Percentiles rank a stretch among this genome's conserved stretches.
phyloP scores from a whole-genome alignment of 2,113 vertebrate species.

The Microcebus tavaratra region DNA sequence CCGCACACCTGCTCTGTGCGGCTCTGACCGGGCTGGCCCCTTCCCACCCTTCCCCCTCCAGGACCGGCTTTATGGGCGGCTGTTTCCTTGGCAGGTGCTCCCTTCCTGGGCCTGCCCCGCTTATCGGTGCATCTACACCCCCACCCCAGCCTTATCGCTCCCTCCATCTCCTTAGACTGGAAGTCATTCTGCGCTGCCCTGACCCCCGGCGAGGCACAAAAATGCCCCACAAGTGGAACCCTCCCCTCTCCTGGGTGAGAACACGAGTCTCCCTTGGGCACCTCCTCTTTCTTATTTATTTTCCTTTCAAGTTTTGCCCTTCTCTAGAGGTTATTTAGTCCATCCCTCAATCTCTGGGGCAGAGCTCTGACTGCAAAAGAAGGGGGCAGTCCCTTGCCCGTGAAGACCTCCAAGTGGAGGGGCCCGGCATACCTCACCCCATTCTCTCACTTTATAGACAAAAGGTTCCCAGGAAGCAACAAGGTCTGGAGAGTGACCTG shows the following conservation, averaged over 20 bases:
- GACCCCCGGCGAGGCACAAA: constrained; percentile 51
- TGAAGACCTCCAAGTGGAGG: not conserved
- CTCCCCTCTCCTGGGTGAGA: not conserved
- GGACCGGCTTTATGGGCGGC: constrained; percentile 57
- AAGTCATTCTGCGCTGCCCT: constrained; percentile 33
- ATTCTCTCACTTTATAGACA: not conserved
- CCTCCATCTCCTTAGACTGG: constrained; percentile 70
- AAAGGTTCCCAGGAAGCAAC: not conserved
- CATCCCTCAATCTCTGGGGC: not conserved
- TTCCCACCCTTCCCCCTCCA: not conserved
- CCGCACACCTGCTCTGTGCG: constrained; percentile 25
- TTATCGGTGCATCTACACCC: constrained; percentile 74
- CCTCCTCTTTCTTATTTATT: not conserved
- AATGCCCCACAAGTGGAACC: constrained; percentile 51
- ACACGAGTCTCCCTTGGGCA: not conserved
- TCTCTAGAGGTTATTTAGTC: not conserved
- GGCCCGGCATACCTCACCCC: not conserved
- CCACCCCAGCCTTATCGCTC: constrained; percentile 54
- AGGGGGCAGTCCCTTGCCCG: not conserved
- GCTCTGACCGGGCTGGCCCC: constrained; percentile 11
- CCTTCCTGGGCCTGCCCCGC: not conserved
- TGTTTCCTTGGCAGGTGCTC: constrained; percentile 44
- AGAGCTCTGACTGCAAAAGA: not conserved
- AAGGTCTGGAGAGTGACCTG: not conserved
- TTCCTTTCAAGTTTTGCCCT: not conserved